These are phyloP conservation scores for Sterrhoptilus dennistouni DNA, from an alignment of 2,113 vertebrate species.

Conservation along the genomic window DNA sequence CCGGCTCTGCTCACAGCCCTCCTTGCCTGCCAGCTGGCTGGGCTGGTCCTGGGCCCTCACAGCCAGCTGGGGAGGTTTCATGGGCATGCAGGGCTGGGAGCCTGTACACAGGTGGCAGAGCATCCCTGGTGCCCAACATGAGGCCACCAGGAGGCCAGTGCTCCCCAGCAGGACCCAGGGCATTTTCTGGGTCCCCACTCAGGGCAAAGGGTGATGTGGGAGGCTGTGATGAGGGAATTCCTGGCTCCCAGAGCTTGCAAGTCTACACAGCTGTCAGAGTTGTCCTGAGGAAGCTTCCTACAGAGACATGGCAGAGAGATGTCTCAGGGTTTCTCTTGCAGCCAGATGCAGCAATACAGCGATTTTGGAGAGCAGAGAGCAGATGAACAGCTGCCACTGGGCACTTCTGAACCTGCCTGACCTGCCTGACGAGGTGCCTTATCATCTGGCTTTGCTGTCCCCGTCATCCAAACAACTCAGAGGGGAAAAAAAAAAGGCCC, in stretches of 20 bases:
- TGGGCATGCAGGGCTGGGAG: background rate
- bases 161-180: background rate
- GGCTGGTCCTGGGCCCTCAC: background rate
- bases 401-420: background rate
- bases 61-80: conserved; percentile 46
- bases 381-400: background rate
- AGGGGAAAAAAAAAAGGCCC: background rate
- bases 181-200: background rate
- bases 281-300: background rate
- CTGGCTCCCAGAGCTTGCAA: background rate
- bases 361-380: background rate
- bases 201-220: background rate
- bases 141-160: background rate
- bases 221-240: background rate
- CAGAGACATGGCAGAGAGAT: background rate
- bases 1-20: background rate
- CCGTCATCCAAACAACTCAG: background rate
- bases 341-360: background rate
- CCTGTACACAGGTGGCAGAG: conserved; percentile 1
- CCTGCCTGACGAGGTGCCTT: background rate
- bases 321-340: background rate
- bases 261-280: background rate
- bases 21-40: conserved; percentile 62
- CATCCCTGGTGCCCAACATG: background rate
- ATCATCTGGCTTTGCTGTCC: background rate